Evolutionary conservation across 2,888 invertebrate genomes (phyloP), one percentile per base, ranked within the genome.

Genomic region (Drosophila borborema): DNA sequence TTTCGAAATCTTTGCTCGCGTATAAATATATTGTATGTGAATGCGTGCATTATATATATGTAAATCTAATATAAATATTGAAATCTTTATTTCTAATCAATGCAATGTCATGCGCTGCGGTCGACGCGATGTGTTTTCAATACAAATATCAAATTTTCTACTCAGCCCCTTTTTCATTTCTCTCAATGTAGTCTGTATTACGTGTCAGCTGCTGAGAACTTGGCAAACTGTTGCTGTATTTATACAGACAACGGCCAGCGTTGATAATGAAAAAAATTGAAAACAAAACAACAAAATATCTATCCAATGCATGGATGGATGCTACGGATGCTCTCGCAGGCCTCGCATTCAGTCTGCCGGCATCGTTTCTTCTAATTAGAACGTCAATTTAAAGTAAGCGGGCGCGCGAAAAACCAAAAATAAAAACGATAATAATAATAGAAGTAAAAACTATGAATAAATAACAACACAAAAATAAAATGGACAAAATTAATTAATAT

Each of bases 361-460:
- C 80, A 87, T 69, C 82, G 86, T 80, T 81, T 83, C 82, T 75
- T 80, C 74, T 87, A 90, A 90, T 90, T 90, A 86, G 80, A 84
- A 73, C 85, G 66, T 67, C 79, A 82, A 80, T 78, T 81, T 81
- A 87, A 71, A 67, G 66, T 48, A 67, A 53, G 69, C 73, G 68
- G 59, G 53, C 67, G 63, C 60, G 71, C 74, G 54, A 72, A 68
- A 49, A 18, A 18, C 51, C 61, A 53, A 43, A 58, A 45, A 20
- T 2, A 45, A 45, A 45, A 18, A 18, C 4, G 1, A 54, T 43
- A 28, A 45, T 20, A 38, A 69, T 59, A 31, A 45, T 34, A 45
- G 51, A 62, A 28, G 34, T 40, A 48, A 14, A 38, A 45, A 20
- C 20, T 46, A 49, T 28, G 18, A 16, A 59, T 45, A 48, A n/a